phyloP scores from a whole-genome alignment of 2,113 vertebrate genomes.

The Empidonax alnorum region DNA sequence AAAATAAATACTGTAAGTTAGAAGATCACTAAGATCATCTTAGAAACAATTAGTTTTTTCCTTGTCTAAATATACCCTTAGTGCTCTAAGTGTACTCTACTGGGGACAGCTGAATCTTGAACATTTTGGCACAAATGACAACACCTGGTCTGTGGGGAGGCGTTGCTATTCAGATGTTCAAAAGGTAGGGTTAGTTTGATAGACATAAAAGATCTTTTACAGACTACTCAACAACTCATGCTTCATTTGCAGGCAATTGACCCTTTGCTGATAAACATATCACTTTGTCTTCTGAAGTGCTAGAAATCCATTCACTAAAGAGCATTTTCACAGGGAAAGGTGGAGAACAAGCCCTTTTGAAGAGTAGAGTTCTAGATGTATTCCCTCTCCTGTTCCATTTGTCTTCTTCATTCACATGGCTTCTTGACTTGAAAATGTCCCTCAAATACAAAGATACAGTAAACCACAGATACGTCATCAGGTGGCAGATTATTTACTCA shows the following conservation, averaged over 20 bases:
- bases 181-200: not conserved
- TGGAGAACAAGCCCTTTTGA: not conserved
- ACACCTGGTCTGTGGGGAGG: not conserved
- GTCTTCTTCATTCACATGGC: not conserved
- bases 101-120: not conserved
- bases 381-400: not conserved
- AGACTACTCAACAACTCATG: not conserved
- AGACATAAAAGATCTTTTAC: not conserved
- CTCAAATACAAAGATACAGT: not conserved
- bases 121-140: not conserved
- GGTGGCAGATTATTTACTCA: not conserved
- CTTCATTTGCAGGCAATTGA: not conserved
- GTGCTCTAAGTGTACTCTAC: not conserved
- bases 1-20: not conserved
- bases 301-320: not conserved
- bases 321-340: not conserved
- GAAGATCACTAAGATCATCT: not conserved
- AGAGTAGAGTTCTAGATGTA: not conserved
- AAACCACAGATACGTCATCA: not conserved
- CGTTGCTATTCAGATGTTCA: not conserved
- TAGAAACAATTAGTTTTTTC: not conserved
- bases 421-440: conserved; percentile 5
- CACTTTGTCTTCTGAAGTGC: not conserved
- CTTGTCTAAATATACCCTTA: not conserved
- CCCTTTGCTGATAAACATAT: not conserved